phyloP scores from a whole-genome alignment of 2,113 vertebrate species.

The Morphnarchus princeps region DNA sequence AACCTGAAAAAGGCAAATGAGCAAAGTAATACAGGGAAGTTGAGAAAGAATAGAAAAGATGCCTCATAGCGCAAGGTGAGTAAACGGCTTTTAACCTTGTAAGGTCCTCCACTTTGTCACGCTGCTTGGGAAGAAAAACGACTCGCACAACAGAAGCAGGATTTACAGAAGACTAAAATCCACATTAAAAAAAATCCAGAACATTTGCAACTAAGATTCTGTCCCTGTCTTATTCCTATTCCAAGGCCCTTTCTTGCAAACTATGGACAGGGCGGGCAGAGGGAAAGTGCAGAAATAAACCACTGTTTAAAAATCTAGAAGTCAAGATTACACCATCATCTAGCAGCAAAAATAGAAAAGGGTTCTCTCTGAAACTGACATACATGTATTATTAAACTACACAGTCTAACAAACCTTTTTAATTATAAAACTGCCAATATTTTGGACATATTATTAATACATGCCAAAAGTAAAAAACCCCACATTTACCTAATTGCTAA shows the following conservation, averaged over 20 bases:
- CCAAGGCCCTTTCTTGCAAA: neutral
- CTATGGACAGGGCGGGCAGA: neutral
- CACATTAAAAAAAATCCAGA: neutral
- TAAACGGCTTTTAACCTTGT: neutral
- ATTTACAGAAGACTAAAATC: neutral
- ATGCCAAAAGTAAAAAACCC: neutral
- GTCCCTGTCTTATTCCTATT: neutral
- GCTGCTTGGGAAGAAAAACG: neutral
- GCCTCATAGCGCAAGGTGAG: accelerated
- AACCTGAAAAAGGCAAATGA: neutral
- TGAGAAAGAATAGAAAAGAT: neutral
- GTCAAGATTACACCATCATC: neutral
- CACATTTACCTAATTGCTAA: neutral
- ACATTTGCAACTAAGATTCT: neutral
- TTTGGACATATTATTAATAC: neutral
- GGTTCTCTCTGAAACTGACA: neutral
- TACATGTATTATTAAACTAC: neutral
- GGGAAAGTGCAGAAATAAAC: neutral
- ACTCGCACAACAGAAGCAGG: neutral
- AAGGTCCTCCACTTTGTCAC: neutral
- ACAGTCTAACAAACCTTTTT: neutral
- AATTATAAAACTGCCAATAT: neutral
- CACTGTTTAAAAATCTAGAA: neutral
- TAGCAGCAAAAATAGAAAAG: neutral
- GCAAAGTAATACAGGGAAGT: neutral